phyloP scores from a whole-genome alignment of 2,113 vertebrate species.

The Syngnathus typhle region DNA sequence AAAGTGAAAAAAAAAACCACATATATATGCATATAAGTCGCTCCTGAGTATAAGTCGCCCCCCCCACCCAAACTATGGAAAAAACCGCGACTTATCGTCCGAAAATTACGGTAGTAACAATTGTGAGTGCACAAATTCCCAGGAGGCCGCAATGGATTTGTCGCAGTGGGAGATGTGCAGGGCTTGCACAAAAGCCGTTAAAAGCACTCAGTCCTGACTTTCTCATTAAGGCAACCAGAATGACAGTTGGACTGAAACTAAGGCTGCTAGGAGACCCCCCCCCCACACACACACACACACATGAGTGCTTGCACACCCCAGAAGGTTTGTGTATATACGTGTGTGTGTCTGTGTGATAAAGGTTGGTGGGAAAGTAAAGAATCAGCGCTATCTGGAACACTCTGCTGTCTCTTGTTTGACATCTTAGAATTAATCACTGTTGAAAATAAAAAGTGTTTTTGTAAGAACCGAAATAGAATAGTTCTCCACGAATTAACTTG shows the following conservation, averaged over 20 bases:
- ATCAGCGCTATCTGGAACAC: neutral
- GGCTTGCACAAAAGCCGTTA: conserved; percentile 61
- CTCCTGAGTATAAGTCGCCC: no score
- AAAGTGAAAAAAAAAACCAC: no score
- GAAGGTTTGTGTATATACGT: conserved; percentile 1
- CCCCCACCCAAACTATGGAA: no score
- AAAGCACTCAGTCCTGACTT: conserved; percentile 59
- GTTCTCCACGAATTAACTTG: neutral
- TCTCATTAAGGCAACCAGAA: conserved; percentile 57
- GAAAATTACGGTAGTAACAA: no score
- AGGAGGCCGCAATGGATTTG: conserved; percentile 7
- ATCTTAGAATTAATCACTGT: neutral
- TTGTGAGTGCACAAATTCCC: conserved; percentile 24
- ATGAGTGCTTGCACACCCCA: neutral
- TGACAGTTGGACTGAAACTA: conserved; percentile 60
- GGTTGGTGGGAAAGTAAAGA: conserved; percentile 42
- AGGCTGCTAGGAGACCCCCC: conserved; percentile 58
- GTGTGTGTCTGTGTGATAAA: conserved; percentile 11
- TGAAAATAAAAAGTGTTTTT: neutral
- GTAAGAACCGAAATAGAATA: neutral
- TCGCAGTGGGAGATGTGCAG: conserved; percentile 12
- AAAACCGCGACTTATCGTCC: no score
- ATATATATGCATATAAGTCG: no score
- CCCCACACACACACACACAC: neutral
- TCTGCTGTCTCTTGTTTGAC: neutral